Conservation (phyloP, 2,797 vertebrate species). For the Valencia hispanica region DNA sequence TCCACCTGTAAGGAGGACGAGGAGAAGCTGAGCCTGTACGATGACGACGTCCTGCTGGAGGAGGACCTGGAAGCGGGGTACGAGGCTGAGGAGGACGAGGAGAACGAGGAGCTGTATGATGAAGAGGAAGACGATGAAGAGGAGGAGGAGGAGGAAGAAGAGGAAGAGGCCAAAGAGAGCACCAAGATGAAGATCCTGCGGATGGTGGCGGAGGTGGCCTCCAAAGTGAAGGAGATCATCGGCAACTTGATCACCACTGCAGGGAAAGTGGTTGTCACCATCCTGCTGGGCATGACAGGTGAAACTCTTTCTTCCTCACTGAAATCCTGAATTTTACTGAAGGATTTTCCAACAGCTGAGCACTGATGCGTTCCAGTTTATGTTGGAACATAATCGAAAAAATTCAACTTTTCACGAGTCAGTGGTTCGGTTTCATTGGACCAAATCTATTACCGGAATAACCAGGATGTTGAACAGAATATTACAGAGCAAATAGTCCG, state of each 20-base stretch:
- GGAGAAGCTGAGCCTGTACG: slow-evolving; percentile 89
- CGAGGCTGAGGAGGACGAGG: slow-evolving; percentile 83
- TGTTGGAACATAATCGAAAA: not conserved
- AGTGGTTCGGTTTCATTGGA: not conserved
- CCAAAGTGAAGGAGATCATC: slow-evolving; percentile 92
- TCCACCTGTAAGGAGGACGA: slow-evolving; percentile 76
- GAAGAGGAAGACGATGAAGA: slow-evolving; percentile 72
- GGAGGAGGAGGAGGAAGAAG: slow-evolving; percentile 79
- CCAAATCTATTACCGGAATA: not conserved
- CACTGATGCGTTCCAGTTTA: not conserved
- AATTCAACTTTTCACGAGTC: not conserved
- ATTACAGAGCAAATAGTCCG: not conserved
- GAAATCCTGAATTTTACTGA: not conserved
- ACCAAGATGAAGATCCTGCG: slow-evolving; percentile 89
- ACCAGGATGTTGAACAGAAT: not conserved
- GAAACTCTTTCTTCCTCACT: slow-evolving; percentile 16
- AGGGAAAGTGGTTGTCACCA: slow-evolving; percentile 95
- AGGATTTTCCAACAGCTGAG: not conserved
- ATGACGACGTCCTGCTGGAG: slow-evolving; percentile 89
- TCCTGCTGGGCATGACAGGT: slow-evolving; percentile 94
- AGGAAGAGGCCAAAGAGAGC: slow-evolving; percentile 88
- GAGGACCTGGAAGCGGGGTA: slow-evolving; percentile 89
- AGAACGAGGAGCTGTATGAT: slow-evolving; percentile 65
- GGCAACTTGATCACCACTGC: slow-evolving; percentile 97
- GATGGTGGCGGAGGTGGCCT: slow-evolving; percentile 85